Evolutionary conservation across 2,888 invertebrate species (phyloP).

Genomic region (Drosophila robusta): DNA sequence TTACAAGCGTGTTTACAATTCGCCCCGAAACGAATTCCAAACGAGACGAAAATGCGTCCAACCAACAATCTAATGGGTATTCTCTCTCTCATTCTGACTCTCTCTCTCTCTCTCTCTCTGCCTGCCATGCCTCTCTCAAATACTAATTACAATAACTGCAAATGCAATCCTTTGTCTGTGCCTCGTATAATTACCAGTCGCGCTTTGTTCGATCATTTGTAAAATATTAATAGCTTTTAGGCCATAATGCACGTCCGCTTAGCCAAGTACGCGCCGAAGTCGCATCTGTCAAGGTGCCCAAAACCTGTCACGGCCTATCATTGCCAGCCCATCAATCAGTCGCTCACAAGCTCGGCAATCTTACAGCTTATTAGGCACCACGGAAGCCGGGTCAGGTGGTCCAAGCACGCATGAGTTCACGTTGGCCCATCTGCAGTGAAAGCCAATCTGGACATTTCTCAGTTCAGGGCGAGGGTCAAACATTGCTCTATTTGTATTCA

Average conservation of each 20-base stretch:
- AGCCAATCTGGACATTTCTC: conserved; percentile 3
- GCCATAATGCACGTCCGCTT: not conserved
- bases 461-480: conserved; percentile 1
- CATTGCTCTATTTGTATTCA: not conserved
- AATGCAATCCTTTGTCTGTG: not conserved
- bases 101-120: too few relatives aligned
- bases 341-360: conserved; percentile 13
- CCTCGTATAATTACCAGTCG: conserved; percentile 19
- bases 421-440: not conserved
- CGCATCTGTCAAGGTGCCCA: conserved; percentile 22
- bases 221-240: conserved; percentile 17
- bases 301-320: conserved; percentile 23
- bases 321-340: conserved; percentile 39
- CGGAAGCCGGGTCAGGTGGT: conserved; percentile 5
- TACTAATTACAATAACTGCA: conserved; percentile 26
- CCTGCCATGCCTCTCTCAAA: not conserved
- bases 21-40: conserved; percentile 18
- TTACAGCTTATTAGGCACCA: conserved; percentile 28
- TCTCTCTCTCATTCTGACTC: too few relatives aligned
- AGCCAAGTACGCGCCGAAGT: not conserved
- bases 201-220: conserved; percentile 4
- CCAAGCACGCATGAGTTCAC: not conserved
- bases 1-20: conserved; percentile 34
- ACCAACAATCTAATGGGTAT: conserved; percentile 8
- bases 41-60: conserved; percentile 9